Conservation (phyloP, 2,113 vertebrate species). For the Podarcis muralis region DNA sequence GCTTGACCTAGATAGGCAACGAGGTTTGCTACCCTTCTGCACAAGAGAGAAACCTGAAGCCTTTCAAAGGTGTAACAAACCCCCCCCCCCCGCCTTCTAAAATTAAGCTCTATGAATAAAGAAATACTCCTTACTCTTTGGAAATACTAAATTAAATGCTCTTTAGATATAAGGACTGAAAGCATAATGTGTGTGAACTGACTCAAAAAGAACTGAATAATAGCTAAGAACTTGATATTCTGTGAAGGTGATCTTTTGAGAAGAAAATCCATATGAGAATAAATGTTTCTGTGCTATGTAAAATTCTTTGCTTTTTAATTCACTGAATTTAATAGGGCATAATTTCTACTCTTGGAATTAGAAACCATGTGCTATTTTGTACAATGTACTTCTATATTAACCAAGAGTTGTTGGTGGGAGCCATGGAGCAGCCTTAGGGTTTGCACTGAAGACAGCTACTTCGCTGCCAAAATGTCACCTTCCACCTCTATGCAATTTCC, state of each 20-base stretch:
- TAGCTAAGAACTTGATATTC: background rate
- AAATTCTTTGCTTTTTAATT: background rate
- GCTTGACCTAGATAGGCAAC: background rate
- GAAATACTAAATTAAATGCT: constrained; percentile 8
- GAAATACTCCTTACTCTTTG: background rate
- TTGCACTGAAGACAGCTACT: too few relatives aligned
- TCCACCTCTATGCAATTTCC: background rate
- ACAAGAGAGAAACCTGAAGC: constrained; percentile 12
- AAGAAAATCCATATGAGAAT: constrained; percentile 9
- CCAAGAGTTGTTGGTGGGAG: too few relatives aligned
- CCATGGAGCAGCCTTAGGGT: too few relatives aligned
- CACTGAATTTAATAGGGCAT: background rate
- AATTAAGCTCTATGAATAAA: background rate
- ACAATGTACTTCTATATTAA: too few relatives aligned
- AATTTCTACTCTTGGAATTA: background rate
- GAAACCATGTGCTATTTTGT: background rate
- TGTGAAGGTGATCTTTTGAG: background rate
- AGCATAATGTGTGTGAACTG: background rate
- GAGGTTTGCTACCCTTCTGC: background rate
- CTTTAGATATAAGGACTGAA: constrained; percentile 13
- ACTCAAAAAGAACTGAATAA: background rate
- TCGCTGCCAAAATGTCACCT: background rate
- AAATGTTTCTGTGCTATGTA: background rate
- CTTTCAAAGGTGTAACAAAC: background rate
- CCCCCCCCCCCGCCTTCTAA: background rate